Base-by-base conservation (phyloP, 2,113 vertebrate genomes). In the Myotis lucifugus region DNA sequence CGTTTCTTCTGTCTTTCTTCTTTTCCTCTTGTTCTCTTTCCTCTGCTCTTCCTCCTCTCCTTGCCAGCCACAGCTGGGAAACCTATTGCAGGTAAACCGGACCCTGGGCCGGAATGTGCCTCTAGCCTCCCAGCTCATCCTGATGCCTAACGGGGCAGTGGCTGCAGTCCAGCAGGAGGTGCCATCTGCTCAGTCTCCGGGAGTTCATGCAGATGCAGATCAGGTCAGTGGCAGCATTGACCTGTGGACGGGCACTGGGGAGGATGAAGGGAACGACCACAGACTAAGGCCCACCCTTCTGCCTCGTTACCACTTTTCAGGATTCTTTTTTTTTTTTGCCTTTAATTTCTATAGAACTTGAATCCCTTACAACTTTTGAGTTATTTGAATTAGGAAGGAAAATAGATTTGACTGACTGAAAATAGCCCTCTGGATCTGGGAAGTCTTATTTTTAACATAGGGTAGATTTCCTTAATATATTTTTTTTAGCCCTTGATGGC, bases 101-200 rank as follows among this genome's bases (percentile, higher is more conserved):
- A 98, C 98, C 94, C 96, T 99, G 98, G 98, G 98, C 97, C 98
- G 98, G 96, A 99, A 98, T 95, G 98, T 99, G 97, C 99, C 99
- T 78, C 99, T 99, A 66, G 98, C 99, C 94, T 99, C 99, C 96
- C 99, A 99, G 78, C 99, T 99, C 98, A 99, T 99, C 98, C 99
- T 99, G 97, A 99, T 99, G 99, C 99, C 99, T 90, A 99, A 99
- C 32, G 99, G 99, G 97, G 99, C 99, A 12, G 99, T 99, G 97
- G 99, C 99, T 74, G 99, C 99, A 73, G 99, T 99, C 46, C 99
- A 99, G 97, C 99, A 99, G 95, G 99, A 99, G 96, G 98, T 99
- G 18, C 97, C 99, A 42, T 97, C 99, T 88, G 98, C 98, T 81
- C 98, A 96, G 97, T 98, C 97, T 96, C 98, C 97, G 18, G 99